A percentile compares a stretch with the other conserved stretches of the same genome.
Evolutionary conservation across 2,797 vertebrate species (phyloP).

Genomic region (Paguma larvata): DNA sequence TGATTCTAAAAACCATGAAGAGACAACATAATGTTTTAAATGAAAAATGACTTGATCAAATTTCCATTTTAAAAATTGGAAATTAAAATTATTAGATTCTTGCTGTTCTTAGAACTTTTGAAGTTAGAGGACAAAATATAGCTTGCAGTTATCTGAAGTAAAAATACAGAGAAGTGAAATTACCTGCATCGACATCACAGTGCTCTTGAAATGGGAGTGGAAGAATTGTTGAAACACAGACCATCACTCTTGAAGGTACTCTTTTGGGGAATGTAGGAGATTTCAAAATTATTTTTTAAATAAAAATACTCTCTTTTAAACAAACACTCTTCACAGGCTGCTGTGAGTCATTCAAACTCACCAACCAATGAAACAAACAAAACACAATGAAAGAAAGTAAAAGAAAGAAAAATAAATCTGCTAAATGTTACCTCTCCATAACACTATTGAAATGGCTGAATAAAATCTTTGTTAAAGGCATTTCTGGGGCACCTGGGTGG

Average conservation of each 20-base stretch:
- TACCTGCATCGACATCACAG: not conserved
- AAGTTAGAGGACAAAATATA: not conserved
- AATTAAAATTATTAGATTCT: not conserved
- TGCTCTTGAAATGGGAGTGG: not conserved
- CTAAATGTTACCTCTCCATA: not conserved
- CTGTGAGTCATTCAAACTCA: not conserved
- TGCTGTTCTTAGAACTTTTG: conserved; percentile 17
- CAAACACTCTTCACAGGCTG: not conserved
- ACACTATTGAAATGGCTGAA: not conserved
- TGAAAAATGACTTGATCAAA: not conserved
- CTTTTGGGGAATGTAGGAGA: not conserved
- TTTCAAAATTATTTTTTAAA: not conserved
- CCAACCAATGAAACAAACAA: not conserved
- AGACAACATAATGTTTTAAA: not conserved
- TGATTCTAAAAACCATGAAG: not conserved
- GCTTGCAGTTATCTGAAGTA: not conserved
- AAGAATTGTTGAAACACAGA: not conserved
- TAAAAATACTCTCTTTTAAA: not conserved
- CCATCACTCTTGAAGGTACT: not conserved
- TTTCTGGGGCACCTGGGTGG: too few species aligned
- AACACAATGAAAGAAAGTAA: not conserved
- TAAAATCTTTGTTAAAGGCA: not conserved
- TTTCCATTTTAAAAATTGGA: conserved; percentile 37
- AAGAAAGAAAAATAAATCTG: not conserved
- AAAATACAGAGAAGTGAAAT: not conserved